A percentile compares a stretch with the other conserved stretches of the same genome.
phyloP scores from a whole-genome alignment of 2,113 vertebrate species.

The Xiphophorus couchianus region DNA sequence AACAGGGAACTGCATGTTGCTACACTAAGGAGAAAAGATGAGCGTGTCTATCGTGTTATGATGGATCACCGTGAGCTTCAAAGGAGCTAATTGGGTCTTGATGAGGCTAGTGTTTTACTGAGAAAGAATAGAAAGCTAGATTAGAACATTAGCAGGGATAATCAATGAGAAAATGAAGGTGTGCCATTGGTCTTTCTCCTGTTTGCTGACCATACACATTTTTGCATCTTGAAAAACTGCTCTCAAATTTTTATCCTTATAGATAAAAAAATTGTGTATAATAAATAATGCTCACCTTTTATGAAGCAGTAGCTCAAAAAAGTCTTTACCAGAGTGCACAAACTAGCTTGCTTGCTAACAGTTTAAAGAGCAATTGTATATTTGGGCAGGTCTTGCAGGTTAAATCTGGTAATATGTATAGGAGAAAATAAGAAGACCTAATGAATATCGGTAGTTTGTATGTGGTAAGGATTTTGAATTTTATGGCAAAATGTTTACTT shows the following conservation, averaged over 20 bases:
- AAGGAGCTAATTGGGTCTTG: conserved; percentile 77
- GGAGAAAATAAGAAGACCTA: background rate
- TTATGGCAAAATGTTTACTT: background rate
- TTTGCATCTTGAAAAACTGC: conserved; percentile 1
- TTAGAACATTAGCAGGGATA: conserved; percentile 77
- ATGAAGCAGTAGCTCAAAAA: background rate
- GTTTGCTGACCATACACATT: conserved; percentile 37
- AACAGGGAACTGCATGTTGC: conserved; percentile 57
- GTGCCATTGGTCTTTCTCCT: conserved; percentile 50
- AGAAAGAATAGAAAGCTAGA: conserved; percentile 65
- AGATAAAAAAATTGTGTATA: background rate
- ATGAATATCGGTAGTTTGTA: background rate
- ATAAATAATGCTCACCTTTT: background rate
- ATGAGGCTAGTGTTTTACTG: conserved; percentile 76
- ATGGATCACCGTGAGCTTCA: conserved; percentile 73
- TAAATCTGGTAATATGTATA: background rate
- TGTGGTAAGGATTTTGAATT: background rate
- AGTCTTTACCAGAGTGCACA: background rate
- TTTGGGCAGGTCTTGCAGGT: background rate
- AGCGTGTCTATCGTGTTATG: conserved; percentile 73
- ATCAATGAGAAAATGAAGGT: conserved; percentile 75
- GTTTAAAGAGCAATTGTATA: no score
- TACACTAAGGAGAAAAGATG: conserved; percentile 73
- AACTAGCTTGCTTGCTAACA: background rate
- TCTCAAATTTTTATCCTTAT: background rate